These are phyloP conservation scores for Latheticus oryzae DNA, from an alignment of 2,888 invertebrate genomes.

Conservation along the genomic window DNA sequence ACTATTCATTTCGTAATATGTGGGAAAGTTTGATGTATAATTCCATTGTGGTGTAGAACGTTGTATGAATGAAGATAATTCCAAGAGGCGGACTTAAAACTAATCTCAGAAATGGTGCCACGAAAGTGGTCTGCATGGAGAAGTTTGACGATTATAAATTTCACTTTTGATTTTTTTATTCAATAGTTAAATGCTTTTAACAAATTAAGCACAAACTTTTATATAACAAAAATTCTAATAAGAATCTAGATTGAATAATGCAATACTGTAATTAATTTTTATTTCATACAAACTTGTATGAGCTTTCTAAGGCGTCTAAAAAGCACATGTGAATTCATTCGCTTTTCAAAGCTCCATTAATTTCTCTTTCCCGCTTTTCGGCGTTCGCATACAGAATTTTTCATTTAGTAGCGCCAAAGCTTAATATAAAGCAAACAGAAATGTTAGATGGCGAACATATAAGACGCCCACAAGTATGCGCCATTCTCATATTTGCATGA, in stretches of 20 bases:
- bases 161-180: too few relatives aligned
- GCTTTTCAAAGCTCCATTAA: slow-evolving; percentile 43
- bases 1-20: slow-evolving; percentile 40
- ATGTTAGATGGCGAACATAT: slow-evolving; percentile 39
- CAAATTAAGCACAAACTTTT: too few relatives aligned
- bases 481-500: slow-evolving; percentile 33
- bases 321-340: slow-evolving; percentile 31
- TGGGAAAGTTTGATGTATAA: slow-evolving; percentile 40
- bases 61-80: slow-evolving; percentile 27
- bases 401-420: slow-evolving; percentile 41
- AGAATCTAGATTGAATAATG: slow-evolving; percentile 31
- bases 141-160: too few relatives aligned
- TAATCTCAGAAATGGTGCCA: slow-evolving; percentile 24
- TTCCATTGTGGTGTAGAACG: slow-evolving; percentile 24
- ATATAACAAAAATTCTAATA: too few relatives aligned
- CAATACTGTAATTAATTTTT: slow-evolving; percentile 40
- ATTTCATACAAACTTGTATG: slow-evolving; percentile 19
- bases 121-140: slow-evolving; percentile 20
- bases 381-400: slow-evolving; percentile 41
- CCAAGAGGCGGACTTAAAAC: slow-evolving; percentile 15
- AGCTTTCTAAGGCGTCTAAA: slow-evolving; percentile 19
- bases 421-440: slow-evolving; percentile 42
- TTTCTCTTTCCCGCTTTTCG: slow-evolving; percentile 41
- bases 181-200: too few relatives aligned
- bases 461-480: slow-evolving; percentile 36